Conservation (phyloP, 2,888 invertebrate genomes). For the Candidula unifasciata region DNA sequence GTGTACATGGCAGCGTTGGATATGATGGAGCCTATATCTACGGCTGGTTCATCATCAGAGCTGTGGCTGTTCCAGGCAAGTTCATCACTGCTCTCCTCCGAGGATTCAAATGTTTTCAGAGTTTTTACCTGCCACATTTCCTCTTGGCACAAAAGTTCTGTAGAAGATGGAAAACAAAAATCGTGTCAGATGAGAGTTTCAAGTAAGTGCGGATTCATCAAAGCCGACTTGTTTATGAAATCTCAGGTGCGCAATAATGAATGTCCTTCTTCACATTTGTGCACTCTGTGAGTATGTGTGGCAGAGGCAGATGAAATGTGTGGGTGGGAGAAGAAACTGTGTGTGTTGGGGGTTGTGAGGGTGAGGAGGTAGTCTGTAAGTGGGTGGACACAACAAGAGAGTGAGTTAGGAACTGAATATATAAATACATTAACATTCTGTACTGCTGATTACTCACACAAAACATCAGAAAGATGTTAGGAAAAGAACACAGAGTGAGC, state of each 20-base stretch:
- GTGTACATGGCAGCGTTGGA: too few species aligned
- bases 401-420: too few species aligned
- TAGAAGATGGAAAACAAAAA: neutral
- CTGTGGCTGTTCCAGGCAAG: slow-evolving; percentile 1
- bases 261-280: too few species aligned
- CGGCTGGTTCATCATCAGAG: neutral
- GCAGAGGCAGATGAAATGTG: neutral
- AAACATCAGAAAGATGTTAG: too few species aligned
- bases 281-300: neutral
- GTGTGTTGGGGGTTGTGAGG: too few species aligned
- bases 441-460: too few species aligned
- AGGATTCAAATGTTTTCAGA: neutral
- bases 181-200: neutral
- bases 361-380: too few species aligned
- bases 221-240: neutral
- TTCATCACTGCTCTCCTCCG: slow-evolving; percentile 29
- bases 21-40: neutral
- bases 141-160: neutral
- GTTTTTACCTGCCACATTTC: neutral
- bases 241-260: neutral
- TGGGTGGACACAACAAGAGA: too few species aligned
- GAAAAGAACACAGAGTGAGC: too few species aligned
- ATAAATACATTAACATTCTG: too few species aligned
- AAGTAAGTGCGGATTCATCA: too few species aligned
- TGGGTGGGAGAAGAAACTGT: too few species aligned